Conservation (phyloP, 1,140 invertebrate species). For the Aphelenchoides avenae region DNA sequence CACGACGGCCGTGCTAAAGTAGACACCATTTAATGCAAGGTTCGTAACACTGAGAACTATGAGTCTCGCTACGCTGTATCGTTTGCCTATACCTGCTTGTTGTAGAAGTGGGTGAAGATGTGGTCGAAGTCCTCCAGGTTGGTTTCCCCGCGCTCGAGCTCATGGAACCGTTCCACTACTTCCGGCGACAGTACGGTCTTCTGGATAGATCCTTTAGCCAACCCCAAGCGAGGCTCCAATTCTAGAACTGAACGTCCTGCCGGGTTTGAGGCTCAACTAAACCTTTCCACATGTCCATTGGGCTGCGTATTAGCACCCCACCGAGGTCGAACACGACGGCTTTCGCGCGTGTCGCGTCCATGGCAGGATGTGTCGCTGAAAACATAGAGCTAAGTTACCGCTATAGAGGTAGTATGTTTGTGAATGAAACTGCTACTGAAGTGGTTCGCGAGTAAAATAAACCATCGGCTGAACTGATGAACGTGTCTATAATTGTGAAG, state of each 20-base stretch:
- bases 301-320: slow-evolving; percentile 17
- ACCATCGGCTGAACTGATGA: background rate
- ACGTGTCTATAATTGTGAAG: background rate
- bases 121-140: slow-evolving; percentile 29
- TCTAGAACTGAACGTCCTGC: slow-evolving; percentile 8
- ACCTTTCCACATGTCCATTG: slow-evolving; percentile 23
- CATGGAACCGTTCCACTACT: slow-evolving; percentile 15
- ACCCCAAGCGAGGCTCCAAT: background rate
- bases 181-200: slow-evolving; percentile 22
- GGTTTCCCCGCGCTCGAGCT: slow-evolving; percentile 25
- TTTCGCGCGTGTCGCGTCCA: slow-evolving; percentile 6
- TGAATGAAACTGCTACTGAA: too few species aligned
- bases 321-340: slow-evolving; percentile 27
- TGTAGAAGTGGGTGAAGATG: slow-evolving; percentile 31
- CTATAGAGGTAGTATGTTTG: background rate
- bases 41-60: background rate
- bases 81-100: slow-evolving; percentile 21
- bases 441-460: too few species aligned
- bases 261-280: background rate
- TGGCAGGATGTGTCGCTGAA: background rate
- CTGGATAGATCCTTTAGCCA: slow-evolving; percentile 2
- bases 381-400: background rate
- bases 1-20: slow-evolving; percentile 3
- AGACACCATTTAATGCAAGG: slow-evolving; percentile 11
- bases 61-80: too few species aligned